Conservation (phyloP, 2,113 vertebrate species). For the Phainopepla nitens region DNA sequence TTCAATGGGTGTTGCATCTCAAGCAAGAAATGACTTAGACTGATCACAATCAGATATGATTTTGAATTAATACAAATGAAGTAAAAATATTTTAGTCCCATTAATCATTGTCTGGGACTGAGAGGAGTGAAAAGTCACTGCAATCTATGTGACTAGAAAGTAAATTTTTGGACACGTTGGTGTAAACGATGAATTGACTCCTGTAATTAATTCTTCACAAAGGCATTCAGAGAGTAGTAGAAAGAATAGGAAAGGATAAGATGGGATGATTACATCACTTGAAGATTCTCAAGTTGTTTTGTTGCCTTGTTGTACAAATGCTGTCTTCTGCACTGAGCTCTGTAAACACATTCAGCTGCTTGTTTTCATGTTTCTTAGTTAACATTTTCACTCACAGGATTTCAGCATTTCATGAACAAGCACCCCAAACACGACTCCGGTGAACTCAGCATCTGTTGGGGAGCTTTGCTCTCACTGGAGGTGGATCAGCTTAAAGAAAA, state of each 20-base stretch:
- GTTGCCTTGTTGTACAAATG: background rate
- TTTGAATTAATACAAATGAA: background rate
- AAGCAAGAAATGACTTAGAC: background rate
- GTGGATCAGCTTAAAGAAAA: slow-evolving; percentile 22
- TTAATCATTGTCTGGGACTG: background rate
- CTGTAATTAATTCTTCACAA: background rate
- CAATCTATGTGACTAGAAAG: background rate
- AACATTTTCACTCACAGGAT: slow-evolving; percentile 12
- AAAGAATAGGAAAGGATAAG: background rate
- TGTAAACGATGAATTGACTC: background rate
- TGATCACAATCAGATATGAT: background rate
- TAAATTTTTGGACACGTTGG: background rate
- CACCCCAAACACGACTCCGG: background rate
- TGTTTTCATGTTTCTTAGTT: slow-evolving; percentile 20
- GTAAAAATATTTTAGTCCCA: background rate
- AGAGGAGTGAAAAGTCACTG: background rate
- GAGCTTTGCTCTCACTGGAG: background rate
- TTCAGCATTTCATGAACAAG: slow-evolving; percentile 12
- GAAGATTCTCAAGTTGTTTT: background rate
- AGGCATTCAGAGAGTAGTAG: background rate
- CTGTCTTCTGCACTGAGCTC: slow-evolving; percentile 4
- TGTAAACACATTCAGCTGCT: background rate
- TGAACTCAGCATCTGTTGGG: background rate
- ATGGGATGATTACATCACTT: background rate
- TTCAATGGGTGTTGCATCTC: background rate